Percentiles rank a stretch among this genome's conserved stretches.
Evolutionary conservation across 2,113 vertebrate species (phyloP).

Genomic region (Mesocricetus auratus): DNA sequence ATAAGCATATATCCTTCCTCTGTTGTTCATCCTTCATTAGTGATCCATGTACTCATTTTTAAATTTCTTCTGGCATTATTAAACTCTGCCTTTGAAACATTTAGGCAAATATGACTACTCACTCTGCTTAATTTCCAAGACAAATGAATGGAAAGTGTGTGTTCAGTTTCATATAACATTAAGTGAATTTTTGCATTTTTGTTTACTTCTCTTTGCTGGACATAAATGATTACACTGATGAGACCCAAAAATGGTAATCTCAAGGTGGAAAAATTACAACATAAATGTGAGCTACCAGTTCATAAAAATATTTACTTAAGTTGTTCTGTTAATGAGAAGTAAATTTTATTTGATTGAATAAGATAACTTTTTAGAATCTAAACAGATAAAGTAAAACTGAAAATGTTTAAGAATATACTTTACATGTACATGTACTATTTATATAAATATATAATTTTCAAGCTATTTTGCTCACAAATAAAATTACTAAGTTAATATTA

Average conservation of each 20-base stretch:
- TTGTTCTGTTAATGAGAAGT: conserved; percentile 32
- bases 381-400: neutral
- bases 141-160: neutral
- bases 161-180: neutral
- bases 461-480: conserved; percentile 21
- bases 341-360: conserved; percentile 10
- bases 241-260: neutral
- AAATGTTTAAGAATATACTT: neutral
- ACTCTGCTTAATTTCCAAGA: neutral
- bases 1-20: neutral
- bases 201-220: neutral
- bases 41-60: neutral
- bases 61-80: neutral
- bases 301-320: neutral
- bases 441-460: neutral
- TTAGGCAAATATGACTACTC: neutral
- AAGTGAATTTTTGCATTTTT: neutral
- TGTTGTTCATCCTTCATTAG: neutral
- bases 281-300: neutral
- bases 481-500: neutral
- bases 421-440: neutral
- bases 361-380: neutral
- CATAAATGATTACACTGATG: neutral
- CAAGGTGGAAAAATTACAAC: neutral
- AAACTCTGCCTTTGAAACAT: neutral